Conservation (phyloP, 1,140 invertebrate genomes). For the Anastrepha obliqua region DNA sequence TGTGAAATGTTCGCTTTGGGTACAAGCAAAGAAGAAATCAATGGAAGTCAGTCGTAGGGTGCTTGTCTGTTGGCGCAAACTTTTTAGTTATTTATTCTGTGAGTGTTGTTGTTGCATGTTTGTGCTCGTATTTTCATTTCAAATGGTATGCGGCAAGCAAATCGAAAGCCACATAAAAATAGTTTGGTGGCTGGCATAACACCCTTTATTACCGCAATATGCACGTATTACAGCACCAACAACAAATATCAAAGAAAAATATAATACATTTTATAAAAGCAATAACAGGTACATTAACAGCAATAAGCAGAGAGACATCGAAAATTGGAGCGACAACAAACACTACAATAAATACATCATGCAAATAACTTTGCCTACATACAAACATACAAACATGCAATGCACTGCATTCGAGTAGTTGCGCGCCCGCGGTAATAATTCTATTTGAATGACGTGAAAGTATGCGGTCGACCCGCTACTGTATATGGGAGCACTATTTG, state of each 20-base stretch:
- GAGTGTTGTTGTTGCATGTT: not conserved
- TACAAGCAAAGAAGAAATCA: too few species aligned
- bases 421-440: not conserved
- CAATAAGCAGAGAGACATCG: slow-evolving; percentile 20
- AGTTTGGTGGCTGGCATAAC: not conserved
- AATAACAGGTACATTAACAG: slow-evolving; percentile 17
- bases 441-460: not conserved
- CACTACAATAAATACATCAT: slow-evolving; percentile 49
- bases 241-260: not conserved
- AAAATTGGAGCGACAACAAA: slow-evolving; percentile 44
- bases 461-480: not conserved
- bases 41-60: too few species aligned
- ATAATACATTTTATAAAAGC: not conserved
- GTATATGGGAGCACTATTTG: not conserved
- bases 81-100: too few species aligned
- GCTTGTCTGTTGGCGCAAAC: too few species aligned
- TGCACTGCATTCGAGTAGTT: not conserved
- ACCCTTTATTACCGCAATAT: not conserved
- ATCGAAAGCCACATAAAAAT: not conserved
- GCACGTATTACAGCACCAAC: not conserved
- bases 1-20: too few species aligned
- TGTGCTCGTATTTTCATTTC: not conserved
- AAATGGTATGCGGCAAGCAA: not conserved
- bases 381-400: not conserved
- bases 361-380: not conserved